Conservation (phyloP, 2,797 vertebrate genomes). For the Sebastes minor region DNA sequence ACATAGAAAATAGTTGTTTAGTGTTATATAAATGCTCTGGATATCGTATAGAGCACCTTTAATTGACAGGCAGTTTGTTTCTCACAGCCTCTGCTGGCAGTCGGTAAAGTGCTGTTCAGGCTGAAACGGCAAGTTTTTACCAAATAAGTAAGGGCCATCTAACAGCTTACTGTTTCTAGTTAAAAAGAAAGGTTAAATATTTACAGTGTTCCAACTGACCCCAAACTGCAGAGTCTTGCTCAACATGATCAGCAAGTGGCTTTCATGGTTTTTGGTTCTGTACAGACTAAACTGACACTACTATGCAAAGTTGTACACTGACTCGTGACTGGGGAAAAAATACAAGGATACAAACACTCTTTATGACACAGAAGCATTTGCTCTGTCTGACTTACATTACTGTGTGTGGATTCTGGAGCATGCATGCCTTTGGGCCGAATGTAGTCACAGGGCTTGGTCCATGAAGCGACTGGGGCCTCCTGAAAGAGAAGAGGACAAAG, state of each 20-base stretch:
- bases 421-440: conserved; percentile 97
- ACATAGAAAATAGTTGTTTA: no score
- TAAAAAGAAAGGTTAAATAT: neutral
- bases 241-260: neutral
- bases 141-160: neutral
- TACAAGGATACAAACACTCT: neutral
- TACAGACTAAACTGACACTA: neutral
- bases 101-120: neutral
- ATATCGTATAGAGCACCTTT: no score
- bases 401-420: conserved; percentile 94
- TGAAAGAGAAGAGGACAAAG: conserved; percentile 63
- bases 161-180: neutral
- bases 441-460: conserved; percentile 98
- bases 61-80: neutral
- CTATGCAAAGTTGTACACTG: neutral
- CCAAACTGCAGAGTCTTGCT: neutral
- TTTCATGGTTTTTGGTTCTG: neutral
- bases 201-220: neutral
- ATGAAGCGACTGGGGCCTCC: conserved; percentile 94
- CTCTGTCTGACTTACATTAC: conserved; percentile 89
- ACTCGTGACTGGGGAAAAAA: neutral
- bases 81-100: neutral
- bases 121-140: neutral
- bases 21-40: no score
- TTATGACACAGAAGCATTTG: neutral